A percentile compares a stretch with the other conserved stretches of the same genome.
Conservation (phyloP, 2,797 vertebrate species). For the Novumbra hubbsi region DNA sequence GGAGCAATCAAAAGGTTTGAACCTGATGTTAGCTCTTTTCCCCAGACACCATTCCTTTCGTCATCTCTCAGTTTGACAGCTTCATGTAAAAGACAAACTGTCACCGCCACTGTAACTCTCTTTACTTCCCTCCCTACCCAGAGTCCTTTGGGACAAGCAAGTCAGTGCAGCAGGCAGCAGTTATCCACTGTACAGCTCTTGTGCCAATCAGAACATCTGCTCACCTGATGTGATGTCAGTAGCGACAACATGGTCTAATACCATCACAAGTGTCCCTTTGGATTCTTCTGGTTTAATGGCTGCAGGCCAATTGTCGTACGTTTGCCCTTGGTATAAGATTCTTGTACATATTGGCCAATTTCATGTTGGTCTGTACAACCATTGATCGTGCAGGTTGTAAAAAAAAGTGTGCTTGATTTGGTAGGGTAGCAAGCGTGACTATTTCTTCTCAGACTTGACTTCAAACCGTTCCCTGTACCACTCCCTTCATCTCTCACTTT, state of each 20-base stretch:
- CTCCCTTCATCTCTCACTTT: background rate
- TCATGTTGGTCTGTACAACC: background rate
- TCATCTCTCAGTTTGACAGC: slow-evolving; percentile 20
- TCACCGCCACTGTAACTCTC: background rate
- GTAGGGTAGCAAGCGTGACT: background rate
- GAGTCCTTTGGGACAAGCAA: slow-evolving; percentile 14
- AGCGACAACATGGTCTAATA: background rate
- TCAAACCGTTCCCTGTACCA: background rate
- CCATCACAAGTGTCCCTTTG: background rate
- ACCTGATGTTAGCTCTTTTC: background rate
- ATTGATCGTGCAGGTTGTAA: background rate
- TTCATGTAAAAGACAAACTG: slow-evolving; percentile 17
- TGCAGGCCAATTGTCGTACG: background rate
- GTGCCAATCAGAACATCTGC: slow-evolving; percentile 23
- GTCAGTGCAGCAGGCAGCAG: slow-evolving; percentile 20
- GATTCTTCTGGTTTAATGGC: background rate
- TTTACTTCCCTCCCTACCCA: background rate
- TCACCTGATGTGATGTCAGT: background rate
- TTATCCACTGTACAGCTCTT: background rate
- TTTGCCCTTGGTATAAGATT: background rate
- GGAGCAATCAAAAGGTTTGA: background rate
- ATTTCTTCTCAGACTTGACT: background rate
- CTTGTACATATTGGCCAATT: background rate
- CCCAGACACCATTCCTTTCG: background rate
- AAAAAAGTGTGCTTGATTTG: background rate